Base-by-base conservation (phyloP, 2,113 vertebrate genomes). In the Bujurquina vittata region DNA sequence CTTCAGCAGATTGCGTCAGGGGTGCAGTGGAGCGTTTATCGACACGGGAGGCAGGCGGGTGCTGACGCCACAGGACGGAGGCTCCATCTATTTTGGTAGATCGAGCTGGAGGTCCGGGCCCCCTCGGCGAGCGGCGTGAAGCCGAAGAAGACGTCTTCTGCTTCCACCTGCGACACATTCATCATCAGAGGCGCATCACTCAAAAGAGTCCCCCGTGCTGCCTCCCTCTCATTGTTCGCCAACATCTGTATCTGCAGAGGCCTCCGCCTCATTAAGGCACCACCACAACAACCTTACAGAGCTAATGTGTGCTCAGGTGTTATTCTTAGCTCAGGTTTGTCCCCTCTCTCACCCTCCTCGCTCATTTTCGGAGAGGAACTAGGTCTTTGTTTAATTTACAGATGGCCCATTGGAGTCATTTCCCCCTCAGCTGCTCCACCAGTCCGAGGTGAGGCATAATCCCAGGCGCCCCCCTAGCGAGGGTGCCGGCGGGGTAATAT, bases 401-500 rank as follows among this genome's bases (percentile, higher is more conserved):
- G 85, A 90, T 40, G 87, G 60, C 74, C 84, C 72, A 7, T 74
- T 78, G 83, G 83, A 93, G 86, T 92, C 29, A 76, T 87, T 90
- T 77, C 35, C 87, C 67, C 8, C 55, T 87, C 86, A 62, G 86
- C 80, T 69, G 73, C 84, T 23, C 6, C 10, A 12, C 54, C 10
- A 54, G 72, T 85, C 87, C 75, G 37, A 78, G 88, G 12, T 63
- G 17, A 31, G 80, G 79, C 75, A 7, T 86, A 92, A 87, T 93
- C 92, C 93, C 90, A 85, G 86, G 63, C 65, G 81, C 92, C 94
- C 91, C 87, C 94, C 93, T 91, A 52, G 88, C 62, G 22, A 84
- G 91, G 91, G 91, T 88, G 83, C 87, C 81, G 10, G 90, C 15
- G 63, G 93, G 93, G 91, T 95, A 91, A 96, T 95, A 94, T 94